Conservation (phyloP, 2,113 vertebrate genomes). For the Xenus cinereus region DNA sequence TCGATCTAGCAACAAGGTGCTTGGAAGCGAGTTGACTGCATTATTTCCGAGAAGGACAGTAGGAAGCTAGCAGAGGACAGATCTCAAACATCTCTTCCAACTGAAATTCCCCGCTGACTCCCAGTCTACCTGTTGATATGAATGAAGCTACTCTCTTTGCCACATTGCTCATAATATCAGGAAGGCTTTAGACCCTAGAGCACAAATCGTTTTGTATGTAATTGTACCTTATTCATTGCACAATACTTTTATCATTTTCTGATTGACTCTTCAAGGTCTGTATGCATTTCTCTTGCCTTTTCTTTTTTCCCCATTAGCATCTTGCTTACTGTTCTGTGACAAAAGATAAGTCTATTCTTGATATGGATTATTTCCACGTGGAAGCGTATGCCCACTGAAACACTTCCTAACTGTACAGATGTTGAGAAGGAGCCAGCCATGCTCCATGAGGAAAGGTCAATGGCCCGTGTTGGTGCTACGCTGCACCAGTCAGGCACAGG, state of each 20-base stretch:
- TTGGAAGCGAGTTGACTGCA: not conserved
- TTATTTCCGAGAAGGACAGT: not conserved
- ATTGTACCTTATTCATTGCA: not conserved
- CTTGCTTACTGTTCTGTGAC: not conserved
- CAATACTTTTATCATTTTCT: not conserved
- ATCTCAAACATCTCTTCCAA: not conserved
- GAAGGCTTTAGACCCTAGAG: not conserved
- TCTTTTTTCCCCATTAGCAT: not conserved
- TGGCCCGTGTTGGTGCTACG: not conserved
- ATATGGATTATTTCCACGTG: not conserved
- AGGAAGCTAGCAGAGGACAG: not conserved
- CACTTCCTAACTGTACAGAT: not conserved
- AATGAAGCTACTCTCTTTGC: not conserved
- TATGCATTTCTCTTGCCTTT: not conserved
- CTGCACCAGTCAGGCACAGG: not conserved
- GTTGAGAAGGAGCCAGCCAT: not conserved
- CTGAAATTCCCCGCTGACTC: not conserved
- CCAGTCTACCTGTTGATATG: not conserved
- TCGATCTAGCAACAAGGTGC: not conserved
- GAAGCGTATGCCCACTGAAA: not conserved
- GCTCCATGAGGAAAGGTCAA: not conserved
- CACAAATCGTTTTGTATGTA: not conserved
- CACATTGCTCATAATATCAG: not conserved
- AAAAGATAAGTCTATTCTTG: not conserved
- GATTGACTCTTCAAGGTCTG: not conserved